Evolutionary conservation across 2,888 invertebrate genomes (phyloP).

Genomic region (Agrochola litura): DNA sequence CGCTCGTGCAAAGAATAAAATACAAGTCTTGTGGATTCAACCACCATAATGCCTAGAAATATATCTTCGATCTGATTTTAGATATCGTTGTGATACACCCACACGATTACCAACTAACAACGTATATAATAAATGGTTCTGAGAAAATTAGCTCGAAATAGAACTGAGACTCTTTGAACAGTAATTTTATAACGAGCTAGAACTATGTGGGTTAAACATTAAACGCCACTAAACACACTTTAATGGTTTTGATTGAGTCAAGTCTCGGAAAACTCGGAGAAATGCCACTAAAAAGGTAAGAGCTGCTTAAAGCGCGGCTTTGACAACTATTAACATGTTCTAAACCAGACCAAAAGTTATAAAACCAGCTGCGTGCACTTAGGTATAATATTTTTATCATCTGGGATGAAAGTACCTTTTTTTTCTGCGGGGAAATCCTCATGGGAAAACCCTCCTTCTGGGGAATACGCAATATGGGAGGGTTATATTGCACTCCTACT

Average conservation of each 20-base stretch:
- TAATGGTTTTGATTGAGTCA: constrained; percentile 15
- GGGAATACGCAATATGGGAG: too few relatives aligned
- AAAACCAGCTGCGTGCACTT: not conserved
- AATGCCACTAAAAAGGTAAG: not conserved
- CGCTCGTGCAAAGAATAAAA: constrained; percentile 3
- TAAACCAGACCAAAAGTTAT: not conserved
- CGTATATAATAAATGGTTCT: not conserved
- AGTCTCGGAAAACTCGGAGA: constrained; percentile 1
- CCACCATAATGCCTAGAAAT: not conserved
- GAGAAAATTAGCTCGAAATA: constrained; percentile 1
- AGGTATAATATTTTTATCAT: constrained; percentile 6
- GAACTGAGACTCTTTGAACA: not conserved
- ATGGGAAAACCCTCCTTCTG: not conserved
- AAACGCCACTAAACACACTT: constrained; percentile 5
- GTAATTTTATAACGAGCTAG: not conserved
- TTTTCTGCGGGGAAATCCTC: not conserved
- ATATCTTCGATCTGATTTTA: not conserved
- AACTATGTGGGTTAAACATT: not conserved
- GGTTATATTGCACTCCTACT: not conserved
- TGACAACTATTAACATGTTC: not conserved
- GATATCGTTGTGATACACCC: constrained; percentile 5
- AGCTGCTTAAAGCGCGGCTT: not conserved
- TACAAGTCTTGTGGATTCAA: not conserved
- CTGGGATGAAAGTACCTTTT: not conserved
- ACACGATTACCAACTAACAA: not conserved